Evolutionary conservation across 1,140 invertebrate genomes (phyloP).

Genomic region (Hylaeus volcanicus): DNA sequence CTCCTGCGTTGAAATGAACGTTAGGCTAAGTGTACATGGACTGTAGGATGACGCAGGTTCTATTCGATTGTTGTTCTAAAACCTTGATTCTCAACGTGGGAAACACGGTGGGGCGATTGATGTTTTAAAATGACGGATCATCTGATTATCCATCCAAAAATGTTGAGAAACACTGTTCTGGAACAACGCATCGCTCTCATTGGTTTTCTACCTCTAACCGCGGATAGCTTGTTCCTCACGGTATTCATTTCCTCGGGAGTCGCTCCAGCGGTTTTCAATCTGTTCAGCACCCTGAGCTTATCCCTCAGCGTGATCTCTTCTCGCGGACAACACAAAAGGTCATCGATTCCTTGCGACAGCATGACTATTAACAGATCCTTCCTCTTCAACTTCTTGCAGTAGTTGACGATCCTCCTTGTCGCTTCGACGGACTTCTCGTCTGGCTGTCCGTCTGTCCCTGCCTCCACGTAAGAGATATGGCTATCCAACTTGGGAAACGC

Average conservation of each 20-base stretch:
- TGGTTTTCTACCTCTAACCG: conserved; percentile 80
- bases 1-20: conserved; percentile 75
- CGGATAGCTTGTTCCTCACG: conserved; percentile 83
- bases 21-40: no score
- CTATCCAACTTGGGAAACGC: conserved; percentile 64
- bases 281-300: conserved; percentile 79
- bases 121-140: no score
- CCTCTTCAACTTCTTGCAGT: conserved; percentile 66
- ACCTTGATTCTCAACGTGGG: no score
- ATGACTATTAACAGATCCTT: conserved; percentile 67
- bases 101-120: no score
- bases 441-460: conserved; percentile 41
- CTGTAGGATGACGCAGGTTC: background rate
- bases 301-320: conserved; percentile 82
- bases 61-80: no score
- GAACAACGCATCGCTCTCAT: no score
- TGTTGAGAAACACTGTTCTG: no score
- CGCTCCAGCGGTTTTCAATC: conserved; percentile 81
- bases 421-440: conserved; percentile 54
- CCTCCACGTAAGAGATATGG: conserved; percentile 63
- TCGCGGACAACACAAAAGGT: conserved; percentile 79
- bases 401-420: conserved; percentile 57
- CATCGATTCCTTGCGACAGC: conserved; percentile 56
- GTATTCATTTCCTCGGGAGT: conserved; percentile 84
- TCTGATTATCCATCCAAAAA: no score